A percentile compares a stretch with the other conserved stretches of the same genome.
Evolutionary conservation across 37 sponge, comb jelly and placozoan genomes (phyloP).

Genomic region (Aplysina aerophoba): DNA sequence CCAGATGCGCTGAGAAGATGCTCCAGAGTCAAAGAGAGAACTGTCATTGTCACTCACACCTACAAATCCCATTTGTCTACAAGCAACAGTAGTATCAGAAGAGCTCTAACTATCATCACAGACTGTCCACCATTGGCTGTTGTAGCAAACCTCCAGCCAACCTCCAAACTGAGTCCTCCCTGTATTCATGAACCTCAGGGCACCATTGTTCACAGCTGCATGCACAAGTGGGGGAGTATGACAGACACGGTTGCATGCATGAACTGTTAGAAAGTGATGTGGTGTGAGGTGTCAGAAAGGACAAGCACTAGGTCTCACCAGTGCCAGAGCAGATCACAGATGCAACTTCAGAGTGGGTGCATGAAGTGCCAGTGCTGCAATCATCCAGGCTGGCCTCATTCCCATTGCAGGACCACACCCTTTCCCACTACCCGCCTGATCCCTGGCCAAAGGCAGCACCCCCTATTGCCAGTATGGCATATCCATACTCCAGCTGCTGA

Average conservation of each 20-base stretch:
- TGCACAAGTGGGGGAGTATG: not conserved
- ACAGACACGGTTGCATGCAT: not conserved
- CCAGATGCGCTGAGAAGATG: not conserved
- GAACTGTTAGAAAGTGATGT: too few species aligned
- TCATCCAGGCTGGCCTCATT: too few species aligned
- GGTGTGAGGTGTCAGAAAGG: too few species aligned
- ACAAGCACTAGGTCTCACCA: too few species aligned
- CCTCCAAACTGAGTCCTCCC: not conserved
- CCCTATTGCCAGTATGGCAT: too few species aligned
- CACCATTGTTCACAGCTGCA: not conserved
- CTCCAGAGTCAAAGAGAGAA: not conserved
- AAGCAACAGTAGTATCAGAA: constrained; percentile 27
- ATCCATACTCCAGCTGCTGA: too few species aligned
- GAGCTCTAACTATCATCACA: constrained; percentile 39
- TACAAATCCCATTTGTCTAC: constrained; percentile 45
- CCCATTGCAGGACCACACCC: too few species aligned
- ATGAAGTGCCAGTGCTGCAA: too few species aligned
- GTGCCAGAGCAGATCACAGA: too few species aligned
- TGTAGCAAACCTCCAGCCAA: constrained; percentile 37
- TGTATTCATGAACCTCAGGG: not conserved
- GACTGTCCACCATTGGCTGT: constrained; percentile 43
- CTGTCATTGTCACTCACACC: not conserved
- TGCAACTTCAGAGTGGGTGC: too few species aligned
- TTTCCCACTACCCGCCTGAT: too few species aligned
- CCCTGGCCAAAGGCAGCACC: too few species aligned